phyloP scores from a whole-genome alignment of 2,797 vertebrate species.

The Myotis findleyi region DNA sequence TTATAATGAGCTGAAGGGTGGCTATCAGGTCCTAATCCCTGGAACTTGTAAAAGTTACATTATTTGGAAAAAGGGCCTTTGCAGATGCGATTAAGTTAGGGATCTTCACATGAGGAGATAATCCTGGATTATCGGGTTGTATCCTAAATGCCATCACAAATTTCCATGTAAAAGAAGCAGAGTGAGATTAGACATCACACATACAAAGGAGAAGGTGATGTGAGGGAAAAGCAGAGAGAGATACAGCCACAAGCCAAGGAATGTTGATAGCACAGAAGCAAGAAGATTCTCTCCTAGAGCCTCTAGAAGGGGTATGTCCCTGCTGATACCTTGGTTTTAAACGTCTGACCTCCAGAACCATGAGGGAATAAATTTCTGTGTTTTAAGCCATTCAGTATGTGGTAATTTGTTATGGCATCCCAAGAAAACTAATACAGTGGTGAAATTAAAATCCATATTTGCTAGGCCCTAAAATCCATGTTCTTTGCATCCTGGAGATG shows the following conservation, averaged over 20 bases:
- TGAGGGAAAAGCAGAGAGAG: background rate
- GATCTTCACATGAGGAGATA: background rate
- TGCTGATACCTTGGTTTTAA: background rate
- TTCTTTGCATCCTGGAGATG: background rate
- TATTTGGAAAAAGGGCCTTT: background rate
- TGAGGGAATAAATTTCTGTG: background rate
- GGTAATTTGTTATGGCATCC: background rate
- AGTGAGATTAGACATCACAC: background rate
- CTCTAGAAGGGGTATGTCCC: background rate
- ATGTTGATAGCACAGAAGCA: background rate
- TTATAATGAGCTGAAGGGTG: background rate
- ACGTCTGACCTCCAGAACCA: background rate
- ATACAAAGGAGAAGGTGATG: background rate
- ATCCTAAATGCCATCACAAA: background rate
- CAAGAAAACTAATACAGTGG: background rate
- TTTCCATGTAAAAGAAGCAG: background rate
- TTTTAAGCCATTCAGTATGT: background rate
- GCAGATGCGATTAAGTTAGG: background rate
- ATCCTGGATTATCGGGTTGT: background rate
- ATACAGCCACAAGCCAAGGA: background rate
- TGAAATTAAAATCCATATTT: background rate
- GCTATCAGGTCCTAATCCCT: background rate
- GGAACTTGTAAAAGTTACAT: background rate
- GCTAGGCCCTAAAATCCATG: background rate
- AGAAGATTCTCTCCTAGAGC: background rate